These are phyloP conservation scores for Carassius auratus DNA, from an alignment of 2,113 vertebrate species.

Conservation along the genomic window DNA sequence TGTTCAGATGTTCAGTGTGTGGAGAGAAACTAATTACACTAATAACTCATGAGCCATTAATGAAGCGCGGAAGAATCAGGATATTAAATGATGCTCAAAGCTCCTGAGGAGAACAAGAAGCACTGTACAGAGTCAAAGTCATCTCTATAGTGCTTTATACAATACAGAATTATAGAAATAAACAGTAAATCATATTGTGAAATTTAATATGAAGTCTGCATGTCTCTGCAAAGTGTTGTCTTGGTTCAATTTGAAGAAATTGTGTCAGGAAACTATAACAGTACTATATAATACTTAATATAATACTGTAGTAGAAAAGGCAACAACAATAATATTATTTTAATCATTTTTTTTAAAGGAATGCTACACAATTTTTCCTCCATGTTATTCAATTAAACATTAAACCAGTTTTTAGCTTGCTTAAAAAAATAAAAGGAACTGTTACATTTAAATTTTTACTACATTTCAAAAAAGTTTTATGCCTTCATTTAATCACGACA, in stretches of 20 bases:
- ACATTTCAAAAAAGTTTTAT: background rate
- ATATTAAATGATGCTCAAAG: background rate
- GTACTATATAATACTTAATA: background rate
- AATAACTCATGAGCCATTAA: background rate
- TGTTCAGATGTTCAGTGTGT: background rate
- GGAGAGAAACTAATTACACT: constrained; percentile 12
- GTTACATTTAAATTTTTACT: background rate
- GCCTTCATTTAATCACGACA: background rate
- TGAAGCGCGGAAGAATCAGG: background rate
- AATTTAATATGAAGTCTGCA: background rate
- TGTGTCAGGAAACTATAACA: background rate
- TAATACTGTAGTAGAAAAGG: background rate
- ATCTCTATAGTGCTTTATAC: background rate
- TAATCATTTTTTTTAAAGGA: background rate
- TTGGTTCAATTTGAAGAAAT: background rate
- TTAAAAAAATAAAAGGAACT: background rate
- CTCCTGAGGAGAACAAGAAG: background rate
- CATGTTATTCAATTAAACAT: background rate
- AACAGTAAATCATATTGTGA: no score
- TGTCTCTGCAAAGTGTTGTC: no score
- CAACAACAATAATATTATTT: background rate
- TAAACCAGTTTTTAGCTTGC: background rate
- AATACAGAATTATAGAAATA: background rate
- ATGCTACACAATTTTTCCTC: background rate
- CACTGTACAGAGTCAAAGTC: background rate